A percentile compares a stretch with the other conserved stretches of the same genome.
Evolutionary conservation across 2,888 invertebrate genomes (phyloP).

Genomic region (Rhingia rostrata): DNA sequence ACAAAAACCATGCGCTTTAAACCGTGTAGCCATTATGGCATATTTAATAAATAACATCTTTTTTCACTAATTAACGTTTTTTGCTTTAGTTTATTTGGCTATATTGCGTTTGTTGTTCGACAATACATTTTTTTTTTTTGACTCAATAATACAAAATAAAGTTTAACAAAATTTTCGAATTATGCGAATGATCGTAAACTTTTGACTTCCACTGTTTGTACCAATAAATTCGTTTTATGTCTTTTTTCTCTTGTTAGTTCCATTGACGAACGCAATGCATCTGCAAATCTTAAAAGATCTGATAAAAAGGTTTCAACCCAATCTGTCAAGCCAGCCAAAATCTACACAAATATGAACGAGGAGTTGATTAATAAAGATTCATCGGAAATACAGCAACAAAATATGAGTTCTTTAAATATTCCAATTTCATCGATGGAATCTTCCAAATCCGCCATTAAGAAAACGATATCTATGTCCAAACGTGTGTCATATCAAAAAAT

Average conservation of each 20-base stretch:
- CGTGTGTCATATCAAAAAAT: constrained; percentile 33
- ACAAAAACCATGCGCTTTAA: too few species aligned
- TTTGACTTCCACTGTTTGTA: background rate
- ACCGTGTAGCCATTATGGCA: too few species aligned
- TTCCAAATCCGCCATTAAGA: background rate
- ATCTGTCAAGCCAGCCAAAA: background rate
- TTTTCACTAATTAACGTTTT: too few species aligned
- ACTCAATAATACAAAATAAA: too few species aligned
- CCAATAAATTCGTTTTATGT: constrained; percentile 22
- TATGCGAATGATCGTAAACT: constrained; percentile 9
- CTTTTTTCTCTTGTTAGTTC: constrained; percentile 36
- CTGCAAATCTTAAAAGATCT: background rate
- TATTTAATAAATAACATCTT: too few species aligned
- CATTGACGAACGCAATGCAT: constrained; percentile 11
- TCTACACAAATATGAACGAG: background rate
- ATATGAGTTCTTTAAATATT: too few species aligned
- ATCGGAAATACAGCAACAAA: background rate
- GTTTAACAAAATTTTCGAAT: too few species aligned
- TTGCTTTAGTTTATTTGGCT: too few species aligned
- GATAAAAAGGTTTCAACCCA: background rate
- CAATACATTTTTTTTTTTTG: too few species aligned
- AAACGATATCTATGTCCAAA: background rate
- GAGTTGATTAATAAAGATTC: background rate
- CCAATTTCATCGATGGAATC: background rate
- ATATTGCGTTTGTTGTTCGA: too few species aligned